Evolutionary conservation across 2,888 invertebrate genomes (phyloP), one percentile per base, ranked within the genome.

Genomic region (Drosophila tanythrix): DNA sequence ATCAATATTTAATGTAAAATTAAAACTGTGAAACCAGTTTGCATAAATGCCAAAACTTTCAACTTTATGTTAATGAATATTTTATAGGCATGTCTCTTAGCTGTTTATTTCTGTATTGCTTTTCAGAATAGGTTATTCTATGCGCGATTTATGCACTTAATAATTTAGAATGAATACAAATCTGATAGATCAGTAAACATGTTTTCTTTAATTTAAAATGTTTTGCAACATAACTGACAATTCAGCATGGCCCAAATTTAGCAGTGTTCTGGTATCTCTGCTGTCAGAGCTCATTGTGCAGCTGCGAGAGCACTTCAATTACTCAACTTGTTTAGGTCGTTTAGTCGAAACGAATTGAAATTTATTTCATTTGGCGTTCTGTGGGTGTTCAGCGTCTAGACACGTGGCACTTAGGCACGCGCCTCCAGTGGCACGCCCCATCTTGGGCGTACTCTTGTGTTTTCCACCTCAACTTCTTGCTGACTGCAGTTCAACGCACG

Each of bases 371-470:
- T 71, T 78, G 79, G 79, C 74, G 71, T 75, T 83, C 53, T 71
- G 82, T 69, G 74, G 76, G 68, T 74, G 60, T 60, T 61, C 40
- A n/a, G 53, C 21, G 83, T 77, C 83, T 82, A 85, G 86, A 83
- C 82, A 58, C 62, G 55, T 64, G 66, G 59, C 83, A 86, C 88
- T 88, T 83, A 70, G 74, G 76, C 88, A 88, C 83, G 83, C 71
- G 77, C 74, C 71, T 59, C 27, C 50, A 29, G 6, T 29, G 62
- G 62, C 69, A 74, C 76, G 66, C 74, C 74, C 58, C 51, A 25
- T 51, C 40, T 48, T 10, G 25, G 33, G 36, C 25, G 40, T 15
- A 53, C 53, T 50, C 51, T 68, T 51, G 25, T 55, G 50, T 38
- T 33, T 27, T 31, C 21, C 43, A 50, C 10, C 33, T 56, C 29